A percentile compares a stretch with the other conserved stretches of the same genome.
These are phyloP conservation scores for Uloborus diversus DNA, from an alignment of 1,140 invertebrate genomes.

Conservation along the genomic window DNA sequence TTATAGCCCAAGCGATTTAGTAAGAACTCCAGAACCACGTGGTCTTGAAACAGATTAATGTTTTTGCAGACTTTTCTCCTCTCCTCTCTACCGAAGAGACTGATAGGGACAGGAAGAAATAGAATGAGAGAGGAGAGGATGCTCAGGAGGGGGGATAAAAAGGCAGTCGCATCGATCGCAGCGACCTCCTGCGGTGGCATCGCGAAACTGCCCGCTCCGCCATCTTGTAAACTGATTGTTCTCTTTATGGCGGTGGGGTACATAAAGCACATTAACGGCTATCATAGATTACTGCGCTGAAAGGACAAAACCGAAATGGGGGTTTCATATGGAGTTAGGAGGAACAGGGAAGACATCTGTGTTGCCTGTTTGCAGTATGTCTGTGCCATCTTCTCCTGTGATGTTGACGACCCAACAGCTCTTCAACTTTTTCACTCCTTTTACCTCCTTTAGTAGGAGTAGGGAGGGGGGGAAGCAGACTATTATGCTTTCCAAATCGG, in stretches of 20 bases:
- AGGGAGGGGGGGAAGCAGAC: not conserved
- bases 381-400: conserved; percentile 41
- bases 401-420: conserved; percentile 37
- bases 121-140: not conserved
- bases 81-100: not conserved
- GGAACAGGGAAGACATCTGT: conserved; percentile 31
- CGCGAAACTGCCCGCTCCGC: conserved; percentile 32
- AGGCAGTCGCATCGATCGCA: conserved; percentile 7
- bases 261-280: conserved; percentile 54
- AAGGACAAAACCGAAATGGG: conserved; percentile 53
- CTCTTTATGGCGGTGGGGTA: conserved; percentile 42
- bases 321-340: conserved; percentile 31
- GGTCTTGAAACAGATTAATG: not conserved
- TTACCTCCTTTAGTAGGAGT: not conserved
- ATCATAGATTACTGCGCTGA: conserved; percentile 51
- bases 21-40: too few relatives aligned
- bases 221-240: conserved; percentile 55
- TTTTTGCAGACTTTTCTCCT: not conserved
- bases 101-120: not conserved
- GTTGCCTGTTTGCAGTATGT: conserved; percentile 28
- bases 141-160: conserved; percentile 4
- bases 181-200: conserved; percentile 35
- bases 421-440: conserved; percentile 30
- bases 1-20: too few relatives aligned
- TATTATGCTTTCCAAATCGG: conserved; percentile 18